phyloP scores from a whole-genome alignment of 1,140 invertebrate genomes.

The Drosophila suzukii region DNA sequence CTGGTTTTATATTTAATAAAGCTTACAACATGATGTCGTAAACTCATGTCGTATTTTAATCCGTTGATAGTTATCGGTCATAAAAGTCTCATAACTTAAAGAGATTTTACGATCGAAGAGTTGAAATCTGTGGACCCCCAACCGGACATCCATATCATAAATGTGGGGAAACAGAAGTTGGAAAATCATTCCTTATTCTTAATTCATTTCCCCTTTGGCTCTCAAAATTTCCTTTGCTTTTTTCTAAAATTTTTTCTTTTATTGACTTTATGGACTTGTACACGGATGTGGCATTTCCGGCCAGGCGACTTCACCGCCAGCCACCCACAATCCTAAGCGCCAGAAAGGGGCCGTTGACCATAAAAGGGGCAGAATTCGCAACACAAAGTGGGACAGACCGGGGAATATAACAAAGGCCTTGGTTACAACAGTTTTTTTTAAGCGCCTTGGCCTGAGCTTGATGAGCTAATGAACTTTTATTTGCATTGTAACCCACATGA shows the following conservation, averaged over 20 bases:
- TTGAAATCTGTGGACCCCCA: not conserved
- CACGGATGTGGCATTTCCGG: slow-evolving; percentile 76
- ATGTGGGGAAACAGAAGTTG: slow-evolving; percentile 37
- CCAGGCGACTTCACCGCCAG: slow-evolving; percentile 19
- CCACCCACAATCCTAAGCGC: slow-evolving; percentile 49
- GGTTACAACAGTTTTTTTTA: slow-evolving; percentile 52
- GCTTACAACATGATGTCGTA: slow-evolving; percentile 2
- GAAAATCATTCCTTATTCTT: slow-evolving; percentile 74
- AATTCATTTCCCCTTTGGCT: slow-evolving; percentile 77
- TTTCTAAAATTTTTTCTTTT: slow-evolving; percentile 43
- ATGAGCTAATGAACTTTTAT: slow-evolving; percentile 83
- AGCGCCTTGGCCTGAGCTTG: slow-evolving; percentile 69
- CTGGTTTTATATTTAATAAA: slow-evolving; percentile 8
- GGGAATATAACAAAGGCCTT: slow-evolving; percentile 54
- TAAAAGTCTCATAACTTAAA: slow-evolving; percentile 21
- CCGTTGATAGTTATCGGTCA: not conserved
- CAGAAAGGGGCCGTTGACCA: slow-evolving; percentile 65
- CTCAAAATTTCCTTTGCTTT: slow-evolving; percentile 56
- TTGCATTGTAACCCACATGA: slow-evolving; percentile 60
- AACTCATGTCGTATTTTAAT: slow-evolving; percentile 11
- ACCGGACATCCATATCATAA: slow-evolving; percentile 54
- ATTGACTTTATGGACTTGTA: slow-evolving; percentile 51
- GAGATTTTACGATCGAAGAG: slow-evolving; percentile 16
- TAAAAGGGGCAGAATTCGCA: slow-evolving; percentile 52
- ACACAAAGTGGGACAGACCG: slow-evolving; percentile 35